Base-by-base conservation (phyloP, 2,888 invertebrate species). In the Eurytoma adleriae region DNA sequence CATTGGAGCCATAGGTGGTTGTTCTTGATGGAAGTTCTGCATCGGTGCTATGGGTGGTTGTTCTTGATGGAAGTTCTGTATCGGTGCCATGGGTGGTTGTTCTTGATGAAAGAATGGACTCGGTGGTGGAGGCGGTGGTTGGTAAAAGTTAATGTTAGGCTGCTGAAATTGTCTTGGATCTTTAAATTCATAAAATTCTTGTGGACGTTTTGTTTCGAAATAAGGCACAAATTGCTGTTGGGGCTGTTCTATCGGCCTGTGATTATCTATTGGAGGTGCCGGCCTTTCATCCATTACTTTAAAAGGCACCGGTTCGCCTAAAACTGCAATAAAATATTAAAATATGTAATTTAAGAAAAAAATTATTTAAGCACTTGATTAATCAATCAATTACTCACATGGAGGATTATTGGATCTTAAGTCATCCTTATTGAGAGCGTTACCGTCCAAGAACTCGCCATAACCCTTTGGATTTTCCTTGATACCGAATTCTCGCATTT, bases 371-470 rank as follows among this genome's bases (percentile, higher is more conserved):
- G 7, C 7, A 24, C 16, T 59, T 16, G 0, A 54, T 16, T 14
- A 54, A 54, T 7, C 2, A 48, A 64, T 40, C 13, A 59, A 54
- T 14, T 30, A 70, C 56, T 64, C 16, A 77, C 77, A 12, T 27
- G 54, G 61, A 57, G 13, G 61, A 10, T 62, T 68, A 0, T 50
- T 62, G 13, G 18, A 24, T n/a, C n/a, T 27, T 13, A 40, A 40
- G 7, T 40, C 27, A 14, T 10, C 30, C 14, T 83, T 70, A 14
- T 76, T 66, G 50, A 79, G 64, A 3, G 84, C 69, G 48, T 86
- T 85, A 0, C 83, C 83, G 52, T 88, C 85, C 83, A 83, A 86
- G 0, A 88, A 68, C 68, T 89, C 88, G 0, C 66, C 80, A 18
- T 84, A 82, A 12, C 81, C 75, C 13, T 82, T 80, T 3, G 73